phyloP scores from a whole-genome alignment of 2,888 invertebrate species.

The Acrobasis suavella region DNA sequence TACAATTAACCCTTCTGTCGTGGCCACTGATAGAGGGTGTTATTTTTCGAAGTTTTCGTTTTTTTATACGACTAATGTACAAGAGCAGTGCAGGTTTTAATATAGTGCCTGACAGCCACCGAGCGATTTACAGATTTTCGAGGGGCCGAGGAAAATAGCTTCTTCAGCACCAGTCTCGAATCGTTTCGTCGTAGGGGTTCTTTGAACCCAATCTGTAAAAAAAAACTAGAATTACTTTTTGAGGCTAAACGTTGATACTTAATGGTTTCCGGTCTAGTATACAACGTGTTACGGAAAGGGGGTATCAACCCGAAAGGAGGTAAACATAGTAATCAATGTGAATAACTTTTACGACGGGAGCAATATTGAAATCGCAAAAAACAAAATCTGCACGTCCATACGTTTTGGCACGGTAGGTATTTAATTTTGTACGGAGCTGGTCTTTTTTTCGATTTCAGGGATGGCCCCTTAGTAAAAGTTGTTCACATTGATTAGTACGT shows the following conservation, averaged over 20 bases:
- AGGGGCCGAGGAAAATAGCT: slow-evolving; percentile 53
- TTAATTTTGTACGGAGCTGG: no score
- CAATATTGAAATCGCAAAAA: no score
- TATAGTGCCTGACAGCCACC: slow-evolving; percentile 67
- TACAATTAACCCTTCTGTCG: slow-evolving; percentile 63
- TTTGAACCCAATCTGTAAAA: slow-evolving; percentile 73
- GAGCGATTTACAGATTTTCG: slow-evolving; percentile 73
- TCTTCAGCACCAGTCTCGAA: slow-evolving; percentile 65
- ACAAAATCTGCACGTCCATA: no score
- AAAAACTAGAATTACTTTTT: slow-evolving; percentile 30
- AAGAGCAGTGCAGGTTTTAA: slow-evolving; percentile 71
- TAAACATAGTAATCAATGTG: no score
- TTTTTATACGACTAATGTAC: slow-evolving; percentile 63
- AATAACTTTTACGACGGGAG: no score
- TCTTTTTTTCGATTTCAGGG: no score
- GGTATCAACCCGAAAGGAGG: no score
- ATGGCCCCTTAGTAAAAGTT: no score
- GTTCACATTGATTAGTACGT: no score
- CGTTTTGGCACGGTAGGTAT: no score
- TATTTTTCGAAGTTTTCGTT: slow-evolving; percentile 56
- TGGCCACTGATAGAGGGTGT: slow-evolving; percentile 77
- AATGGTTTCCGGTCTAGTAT: no score
- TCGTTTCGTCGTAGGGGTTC: slow-evolving; percentile 74
- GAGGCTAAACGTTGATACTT: background rate
- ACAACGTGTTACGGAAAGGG: no score